Conservation (phyloP, 2,113 vertebrate species). For the Scortum barcoo region DNA sequence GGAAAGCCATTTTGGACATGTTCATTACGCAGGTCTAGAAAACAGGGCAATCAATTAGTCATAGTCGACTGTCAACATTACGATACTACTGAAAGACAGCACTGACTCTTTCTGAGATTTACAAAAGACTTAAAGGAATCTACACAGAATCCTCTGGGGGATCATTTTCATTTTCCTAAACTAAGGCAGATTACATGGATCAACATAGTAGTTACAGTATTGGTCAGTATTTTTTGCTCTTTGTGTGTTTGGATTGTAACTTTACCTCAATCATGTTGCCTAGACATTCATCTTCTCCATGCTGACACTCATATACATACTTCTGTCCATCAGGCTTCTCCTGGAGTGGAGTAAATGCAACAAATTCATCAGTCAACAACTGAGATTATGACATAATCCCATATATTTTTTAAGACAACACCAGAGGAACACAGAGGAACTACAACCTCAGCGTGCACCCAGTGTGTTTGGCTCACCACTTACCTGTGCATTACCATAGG, state of each 20-base stretch:
- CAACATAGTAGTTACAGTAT: background rate
- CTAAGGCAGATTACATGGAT: background rate
- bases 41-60: background rate
- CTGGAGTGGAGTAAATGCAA: conserved; percentile 73
- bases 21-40: conserved; percentile 89
- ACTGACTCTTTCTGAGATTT: background rate
- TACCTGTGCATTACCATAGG: conserved; percentile 93
- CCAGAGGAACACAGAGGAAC: background rate
- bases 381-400: background rate
- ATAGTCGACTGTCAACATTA: background rate
- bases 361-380: background rate
- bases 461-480: background rate
- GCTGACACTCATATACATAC: conserved; percentile 90
- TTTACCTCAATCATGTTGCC: conserved; percentile 96
- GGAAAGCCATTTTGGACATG: conserved; percentile 52
- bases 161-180: background rate
- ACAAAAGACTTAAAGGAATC: background rate
- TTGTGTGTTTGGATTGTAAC: background rate
- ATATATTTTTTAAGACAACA: background rate
- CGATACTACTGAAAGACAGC: background rate
- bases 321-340: conserved; percentile 81
- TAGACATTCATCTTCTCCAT: conserved; percentile 89
- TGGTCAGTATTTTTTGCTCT: background rate
- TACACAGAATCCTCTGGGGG: background rate
- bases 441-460: background rate